phyloP scores from a whole-genome alignment of 2,113 vertebrate species.

The Grus americana region DNA sequence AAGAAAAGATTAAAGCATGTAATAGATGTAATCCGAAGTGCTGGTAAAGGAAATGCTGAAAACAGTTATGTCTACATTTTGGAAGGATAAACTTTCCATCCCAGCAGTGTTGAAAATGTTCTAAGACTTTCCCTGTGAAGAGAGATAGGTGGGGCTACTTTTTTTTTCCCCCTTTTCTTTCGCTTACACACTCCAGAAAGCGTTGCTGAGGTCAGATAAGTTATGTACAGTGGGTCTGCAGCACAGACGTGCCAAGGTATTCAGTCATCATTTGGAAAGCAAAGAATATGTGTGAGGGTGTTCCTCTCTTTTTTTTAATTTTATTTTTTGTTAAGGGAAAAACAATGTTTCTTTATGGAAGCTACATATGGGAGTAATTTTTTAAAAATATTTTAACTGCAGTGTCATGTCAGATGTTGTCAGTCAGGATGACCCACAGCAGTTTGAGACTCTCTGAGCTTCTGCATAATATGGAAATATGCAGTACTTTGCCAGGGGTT shows the following conservation, averaged over 20 bases:
- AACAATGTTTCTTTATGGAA: slow-evolving; percentile 70
- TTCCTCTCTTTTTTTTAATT: slow-evolving; percentile 30
- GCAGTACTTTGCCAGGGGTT: slow-evolving; percentile 31
- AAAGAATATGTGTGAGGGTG: slow-evolving; percentile 58
- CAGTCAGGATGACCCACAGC: slow-evolving; percentile 76
- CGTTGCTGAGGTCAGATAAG: slow-evolving; percentile 74
- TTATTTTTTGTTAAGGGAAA: slow-evolving; percentile 32
- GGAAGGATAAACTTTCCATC: slow-evolving; percentile 66
- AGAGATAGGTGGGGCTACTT: slow-evolving; percentile 35
- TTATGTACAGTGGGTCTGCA: slow-evolving; percentile 71
- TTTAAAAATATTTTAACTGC: slow-evolving; percentile 76
- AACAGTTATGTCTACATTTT: slow-evolving; percentile 46
- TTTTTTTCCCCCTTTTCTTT: slow-evolving; percentile 10
- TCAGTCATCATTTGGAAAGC: slow-evolving; percentile 80
- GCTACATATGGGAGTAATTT: slow-evolving; percentile 79
- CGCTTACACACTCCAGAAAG: slow-evolving; percentile 52
- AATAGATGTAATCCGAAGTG: not conserved
- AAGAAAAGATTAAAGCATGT: not conserved
- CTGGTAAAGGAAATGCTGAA: slow-evolving; percentile 54
- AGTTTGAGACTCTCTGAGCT: slow-evolving; percentile 59
- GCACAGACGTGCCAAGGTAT: slow-evolving; percentile 72
- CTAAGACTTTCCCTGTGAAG: slow-evolving; percentile 53
- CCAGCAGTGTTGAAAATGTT: slow-evolving; percentile 41
- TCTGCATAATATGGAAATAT: slow-evolving; percentile 48
- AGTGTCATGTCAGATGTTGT: slow-evolving; percentile 79